Evolutionary conservation across 2,113 vertebrate genomes (phyloP), one percentile per base, ranked within the genome.

Genomic region (Oostethus manadensis): DNA sequence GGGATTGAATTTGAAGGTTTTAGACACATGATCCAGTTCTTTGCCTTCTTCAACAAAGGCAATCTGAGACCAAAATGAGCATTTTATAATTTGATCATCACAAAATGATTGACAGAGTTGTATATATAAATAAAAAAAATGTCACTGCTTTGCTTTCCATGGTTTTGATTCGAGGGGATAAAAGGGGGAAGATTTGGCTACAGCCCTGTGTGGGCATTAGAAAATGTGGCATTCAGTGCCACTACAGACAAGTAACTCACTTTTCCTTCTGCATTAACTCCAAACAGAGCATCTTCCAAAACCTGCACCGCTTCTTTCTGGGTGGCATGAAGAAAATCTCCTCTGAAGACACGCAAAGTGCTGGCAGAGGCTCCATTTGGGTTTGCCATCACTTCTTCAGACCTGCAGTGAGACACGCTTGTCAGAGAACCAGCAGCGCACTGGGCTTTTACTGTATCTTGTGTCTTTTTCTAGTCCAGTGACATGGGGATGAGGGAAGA

Each of bases 251-350:
- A 16, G 0, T 23, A 11, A 38, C 17, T 56, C 4, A 98, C 96
- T 89, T 90, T 93, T 55, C 96, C 95, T 10, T 76, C 35, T 0
- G 85, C 71, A 73, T 90, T 82, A 61, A 95, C 91, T 54, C 94
- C 96, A 6, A 97, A 83, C 18, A 96, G 85, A 70, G 78, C 83
- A 51, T 93, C 84, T 18, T 90, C 79, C 33, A 91, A 80, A 58
- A 94, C 74, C 67, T 92, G 77, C 74, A 96, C 62, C 9, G 92
- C 79, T 9, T 74, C 47, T 6, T 87, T 23, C 49, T 50, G 51
- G 49, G 87, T 92, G 75, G 96, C 92, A 84, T 98, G 96, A 58
- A 92, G 85, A 57, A 96, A 94, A 0, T 92, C 94, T 14, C 96
- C 96, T 57, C 82, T 88, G 88, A 87, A 94, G 70, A 97, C 71